Evolutionary conservation across 2,888 invertebrate genomes (phyloP).

Genomic region (Parasteatoda lunata): DNA sequence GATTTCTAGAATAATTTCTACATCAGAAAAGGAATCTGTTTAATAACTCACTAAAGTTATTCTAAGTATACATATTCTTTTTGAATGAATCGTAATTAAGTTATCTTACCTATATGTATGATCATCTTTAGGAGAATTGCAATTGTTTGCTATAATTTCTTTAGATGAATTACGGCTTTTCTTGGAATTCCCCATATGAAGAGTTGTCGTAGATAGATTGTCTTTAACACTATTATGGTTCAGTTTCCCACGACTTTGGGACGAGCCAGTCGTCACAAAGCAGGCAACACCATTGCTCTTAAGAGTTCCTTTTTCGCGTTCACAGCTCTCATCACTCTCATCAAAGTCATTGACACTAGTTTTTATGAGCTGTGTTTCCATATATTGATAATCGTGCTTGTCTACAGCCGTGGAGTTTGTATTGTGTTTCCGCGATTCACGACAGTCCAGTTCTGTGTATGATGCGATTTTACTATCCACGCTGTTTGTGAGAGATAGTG

Average conservation of each 20-base stretch:
- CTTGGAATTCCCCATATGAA: conserved; percentile 71
- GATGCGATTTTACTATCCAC: conserved; percentile 53
- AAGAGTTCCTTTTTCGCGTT: conserved; percentile 47
- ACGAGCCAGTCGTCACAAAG: conserved; percentile 71
- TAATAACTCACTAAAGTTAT: no score
- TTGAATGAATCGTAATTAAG: no score
- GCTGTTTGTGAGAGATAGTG: conserved; percentile 57
- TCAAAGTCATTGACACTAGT: conserved; percentile 76
- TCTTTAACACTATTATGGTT: conserved; percentile 63
- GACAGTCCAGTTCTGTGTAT: conserved; percentile 69
- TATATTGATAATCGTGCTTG: conserved; percentile 73
- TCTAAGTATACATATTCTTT: no score
- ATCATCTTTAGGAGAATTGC: conserved; percentile 74
- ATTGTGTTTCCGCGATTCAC: conserved; percentile 66
- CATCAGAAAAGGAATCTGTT: no score
- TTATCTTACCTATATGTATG: conserved; percentile 76
- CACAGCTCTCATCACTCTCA: conserved; percentile 74
- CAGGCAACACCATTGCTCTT: conserved; percentile 60
- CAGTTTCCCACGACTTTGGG: conserved; percentile 73
- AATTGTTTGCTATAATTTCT: conserved; percentile 74
- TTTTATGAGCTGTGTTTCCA: conserved; percentile 74
- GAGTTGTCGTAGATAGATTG: conserved; percentile 43
- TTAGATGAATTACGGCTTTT: conserved; percentile 76
- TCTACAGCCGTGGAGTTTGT: conserved; percentile 44
- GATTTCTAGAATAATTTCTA: no score